Evolutionary conservation across 2,113 vertebrate species (phyloP).

Genomic region (Eulemur macaco): DNA sequence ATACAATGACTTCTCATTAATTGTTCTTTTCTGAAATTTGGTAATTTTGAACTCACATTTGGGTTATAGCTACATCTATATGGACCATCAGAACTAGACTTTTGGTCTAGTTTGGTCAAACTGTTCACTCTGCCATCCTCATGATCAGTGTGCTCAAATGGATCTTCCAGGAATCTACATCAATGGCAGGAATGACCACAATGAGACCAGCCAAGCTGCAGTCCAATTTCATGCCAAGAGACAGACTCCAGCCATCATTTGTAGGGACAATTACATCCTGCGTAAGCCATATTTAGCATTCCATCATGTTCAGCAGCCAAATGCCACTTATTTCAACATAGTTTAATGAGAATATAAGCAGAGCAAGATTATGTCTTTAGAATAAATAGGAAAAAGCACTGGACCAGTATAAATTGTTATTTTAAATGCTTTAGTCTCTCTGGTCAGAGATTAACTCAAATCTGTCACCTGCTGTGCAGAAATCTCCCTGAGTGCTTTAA

Average conservation of each 20-base stretch:
- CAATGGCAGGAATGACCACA: accelerated
- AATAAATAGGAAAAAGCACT: constrained; percentile 7
- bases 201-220: neutral
- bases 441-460: neutral
- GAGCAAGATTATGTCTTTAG: constrained; percentile 12
- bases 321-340: neutral
- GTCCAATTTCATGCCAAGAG: neutral
- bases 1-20: neutral
- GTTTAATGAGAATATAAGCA: neutral
- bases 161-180: neutral
- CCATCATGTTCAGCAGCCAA: constrained; percentile 33
- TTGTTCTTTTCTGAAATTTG: neutral
- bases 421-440: neutral
- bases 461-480: neutral
- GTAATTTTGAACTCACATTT: neutral
- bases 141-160: neutral
- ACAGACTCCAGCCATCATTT: neutral
- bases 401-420: neutral
- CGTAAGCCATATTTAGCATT: neutral
- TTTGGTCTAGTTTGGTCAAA: neutral
- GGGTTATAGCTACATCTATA: neutral
- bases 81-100: neutral
- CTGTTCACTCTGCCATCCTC: neutral
- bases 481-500: constrained; percentile 47
- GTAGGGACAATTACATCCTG: neutral